These are phyloP conservation scores for Spodoptera litura DNA, from an alignment of 1,140 invertebrate genomes.

Conservation along the genomic window DNA sequence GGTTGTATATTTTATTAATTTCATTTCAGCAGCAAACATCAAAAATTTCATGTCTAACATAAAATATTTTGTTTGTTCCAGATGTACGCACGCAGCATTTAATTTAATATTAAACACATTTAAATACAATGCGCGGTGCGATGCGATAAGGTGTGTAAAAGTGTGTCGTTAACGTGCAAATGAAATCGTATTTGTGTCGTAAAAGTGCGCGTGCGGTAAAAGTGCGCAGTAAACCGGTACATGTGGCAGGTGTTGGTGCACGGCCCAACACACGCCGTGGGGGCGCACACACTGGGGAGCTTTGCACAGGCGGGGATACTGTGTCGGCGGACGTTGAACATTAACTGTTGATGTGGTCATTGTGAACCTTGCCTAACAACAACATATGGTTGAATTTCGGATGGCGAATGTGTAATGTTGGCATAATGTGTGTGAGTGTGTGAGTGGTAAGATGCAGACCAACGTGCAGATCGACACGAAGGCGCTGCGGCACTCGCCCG, in stretches of 20 bases:
- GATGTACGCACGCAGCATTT: neutral
- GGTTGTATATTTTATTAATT: no score
- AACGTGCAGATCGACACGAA: conserved; percentile 89
- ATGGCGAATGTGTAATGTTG: neutral
- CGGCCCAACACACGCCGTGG: neutral
- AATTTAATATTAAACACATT: neutral
- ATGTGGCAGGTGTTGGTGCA: neutral
- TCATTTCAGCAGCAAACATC: no score
- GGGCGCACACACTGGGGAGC: neutral
- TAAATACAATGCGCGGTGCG: conserved; percentile 1
- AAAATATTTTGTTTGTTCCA: conserved; percentile 29
- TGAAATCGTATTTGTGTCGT: conserved; percentile 24
- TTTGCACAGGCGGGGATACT: neutral
- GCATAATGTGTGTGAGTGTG: neutral
- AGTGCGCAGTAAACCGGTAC: neutral
- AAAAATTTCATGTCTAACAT: neutral
- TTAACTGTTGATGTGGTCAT: conserved; percentile 1
- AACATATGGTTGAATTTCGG: neutral
- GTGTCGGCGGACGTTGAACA: neutral
- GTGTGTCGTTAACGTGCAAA: conserved; percentile 24
- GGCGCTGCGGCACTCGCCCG: conserved; percentile 86
- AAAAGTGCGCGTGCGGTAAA: neutral
- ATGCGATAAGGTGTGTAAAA: conserved; percentile 18
- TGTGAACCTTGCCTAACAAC: neutral
- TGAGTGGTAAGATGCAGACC: conserved; percentile 87